Evolutionary conservation across 2,888 invertebrate genomes (phyloP).

Genomic region (Drosophila algonquin): DNA sequence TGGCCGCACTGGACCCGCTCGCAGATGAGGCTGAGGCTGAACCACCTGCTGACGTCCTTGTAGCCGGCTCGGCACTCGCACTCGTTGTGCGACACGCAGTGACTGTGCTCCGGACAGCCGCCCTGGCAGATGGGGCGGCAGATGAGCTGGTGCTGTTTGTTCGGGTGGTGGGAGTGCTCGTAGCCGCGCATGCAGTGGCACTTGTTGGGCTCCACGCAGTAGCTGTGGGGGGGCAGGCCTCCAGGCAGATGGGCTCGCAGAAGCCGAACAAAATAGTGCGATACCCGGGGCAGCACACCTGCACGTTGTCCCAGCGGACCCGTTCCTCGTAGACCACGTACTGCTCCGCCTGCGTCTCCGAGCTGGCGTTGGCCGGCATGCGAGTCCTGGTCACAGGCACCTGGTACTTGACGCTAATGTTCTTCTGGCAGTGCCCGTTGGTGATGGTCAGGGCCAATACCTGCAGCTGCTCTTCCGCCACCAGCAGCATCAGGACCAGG

Average conservation of each 20-base stretch:
- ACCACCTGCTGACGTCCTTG: conserved; percentile 73
- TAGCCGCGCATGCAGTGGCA: conserved; percentile 80
- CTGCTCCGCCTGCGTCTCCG: conserved; percentile 45
- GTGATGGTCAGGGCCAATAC: conserved; percentile 67
- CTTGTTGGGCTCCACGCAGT: conserved; percentile 75
- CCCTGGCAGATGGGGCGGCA: conserved; percentile 80
- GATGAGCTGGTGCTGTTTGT: conserved; percentile 66
- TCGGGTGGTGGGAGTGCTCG: conserved; percentile 73
- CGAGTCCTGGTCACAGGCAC: conserved; percentile 70
- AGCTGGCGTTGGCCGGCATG: conserved; percentile 21
- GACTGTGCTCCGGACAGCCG: conserved; percentile 78
- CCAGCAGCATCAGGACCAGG: conserved; percentile 12
- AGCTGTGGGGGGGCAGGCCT: conserved; percentile 82
- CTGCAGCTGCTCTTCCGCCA: background rate
- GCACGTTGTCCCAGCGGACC: conserved; percentile 72
- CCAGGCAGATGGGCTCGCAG: conserved; percentile 81
- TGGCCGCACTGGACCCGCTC: conserved; percentile 75
- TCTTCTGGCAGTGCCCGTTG: conserved; percentile 76
- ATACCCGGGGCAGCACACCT: conserved; percentile 77
- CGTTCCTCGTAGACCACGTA: conserved; percentile 77
- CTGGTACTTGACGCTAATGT: conserved; percentile 80
- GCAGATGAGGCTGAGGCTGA: conserved; percentile 62
- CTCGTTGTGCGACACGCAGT: conserved; percentile 78
- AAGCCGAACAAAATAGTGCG: conserved; percentile 77
- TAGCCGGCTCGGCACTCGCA: conserved; percentile 83